Evolutionary conservation across 2,888 invertebrate species (phyloP).

Genomic region (Macropis europaea): DNA sequence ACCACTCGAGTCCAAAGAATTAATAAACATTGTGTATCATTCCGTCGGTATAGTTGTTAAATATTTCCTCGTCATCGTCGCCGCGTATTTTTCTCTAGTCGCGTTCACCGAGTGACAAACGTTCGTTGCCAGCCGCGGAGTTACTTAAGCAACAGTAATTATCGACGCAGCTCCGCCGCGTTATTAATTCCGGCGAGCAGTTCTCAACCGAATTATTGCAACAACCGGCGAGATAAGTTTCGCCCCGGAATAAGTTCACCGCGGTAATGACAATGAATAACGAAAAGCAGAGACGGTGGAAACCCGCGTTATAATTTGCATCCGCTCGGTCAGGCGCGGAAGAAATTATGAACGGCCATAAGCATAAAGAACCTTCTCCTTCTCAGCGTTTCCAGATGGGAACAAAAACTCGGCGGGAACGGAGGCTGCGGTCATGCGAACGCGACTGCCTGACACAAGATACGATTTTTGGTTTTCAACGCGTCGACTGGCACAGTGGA

Average conservation of each 20-base stretch:
- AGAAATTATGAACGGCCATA: constrained; percentile 26
- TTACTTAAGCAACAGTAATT: neutral
- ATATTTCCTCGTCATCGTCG: too few relatives aligned
- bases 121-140: neutral
- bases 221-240: constrained; percentile 19
- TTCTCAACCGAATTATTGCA: constrained; percentile 11
- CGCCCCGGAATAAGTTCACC: constrained; percentile 15
- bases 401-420: neutral
- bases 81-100: neutral
- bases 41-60: too few relatives aligned
- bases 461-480: too few relatives aligned
- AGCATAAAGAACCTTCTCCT: neutral
- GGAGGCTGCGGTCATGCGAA: too few relatives aligned
- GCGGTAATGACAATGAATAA: constrained; percentile 46
- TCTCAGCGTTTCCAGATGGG: too few relatives aligned
- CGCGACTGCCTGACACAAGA: too few relatives aligned
- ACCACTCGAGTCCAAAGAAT: too few relatives aligned
- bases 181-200: constrained; percentile 22
- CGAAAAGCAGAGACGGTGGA: constrained; percentile 23
- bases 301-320: constrained; percentile 37
- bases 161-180: neutral
- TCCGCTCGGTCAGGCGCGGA: constrained; percentile 1
- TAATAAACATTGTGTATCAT: too few relatives aligned
- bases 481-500: too few relatives aligned
- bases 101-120: neutral